These are phyloP conservation scores for Scaptomyza cyrtandrae DNA, from an alignment of 2,888 invertebrate genomes.

Conservation along the genomic window DNA sequence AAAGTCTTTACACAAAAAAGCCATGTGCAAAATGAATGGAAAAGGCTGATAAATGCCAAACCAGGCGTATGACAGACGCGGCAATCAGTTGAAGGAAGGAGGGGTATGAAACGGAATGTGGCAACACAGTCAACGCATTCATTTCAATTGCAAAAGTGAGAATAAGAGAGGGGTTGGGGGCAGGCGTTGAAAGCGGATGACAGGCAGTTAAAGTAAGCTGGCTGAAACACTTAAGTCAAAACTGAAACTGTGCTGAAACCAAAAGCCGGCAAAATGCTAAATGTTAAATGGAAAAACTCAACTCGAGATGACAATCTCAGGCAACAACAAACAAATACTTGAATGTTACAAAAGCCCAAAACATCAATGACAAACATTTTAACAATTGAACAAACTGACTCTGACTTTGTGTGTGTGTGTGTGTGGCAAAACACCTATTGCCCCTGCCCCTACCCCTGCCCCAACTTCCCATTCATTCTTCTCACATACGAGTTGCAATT, in stretches of 20 bases:
- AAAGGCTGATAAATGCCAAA: slow-evolving; percentile 55
- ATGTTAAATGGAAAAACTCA: slow-evolving; percentile 44
- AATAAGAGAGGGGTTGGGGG: background rate
- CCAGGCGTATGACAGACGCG: slow-evolving; percentile 55
- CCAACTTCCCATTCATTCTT: slow-evolving; percentile 8
- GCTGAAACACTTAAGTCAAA: slow-evolving; percentile 60
- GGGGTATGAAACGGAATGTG: slow-evolving; percentile 44
- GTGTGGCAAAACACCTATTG: slow-evolving; percentile 36
- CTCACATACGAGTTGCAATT: slow-evolving; percentile 66
- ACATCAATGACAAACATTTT: slow-evolving; percentile 70
- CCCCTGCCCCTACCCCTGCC: slow-evolving; percentile 1
- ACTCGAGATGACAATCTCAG: slow-evolving; percentile 55
- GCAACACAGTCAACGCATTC: slow-evolving; percentile 38
- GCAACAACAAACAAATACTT: slow-evolving; percentile 30
- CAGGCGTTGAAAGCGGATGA: slow-evolving; percentile 8
- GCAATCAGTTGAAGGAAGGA: slow-evolving; percentile 10
- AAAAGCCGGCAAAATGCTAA: slow-evolving; percentile 20
- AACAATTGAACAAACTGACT: slow-evolving; percentile 63
- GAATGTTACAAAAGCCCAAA: slow-evolving; percentile 59
- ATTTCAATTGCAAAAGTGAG: slow-evolving; percentile 52
- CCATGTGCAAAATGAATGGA: slow-evolving; percentile 46
- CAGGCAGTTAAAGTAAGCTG: slow-evolving; percentile 52
- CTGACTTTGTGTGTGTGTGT: slow-evolving; percentile 3
- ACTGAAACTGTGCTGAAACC: slow-evolving; percentile 34
- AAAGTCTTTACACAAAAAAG: slow-evolving; percentile 45